phyloP scores from a whole-genome alignment of 2,113 vertebrate genomes.

The Stegostoma tigrinum region DNA sequence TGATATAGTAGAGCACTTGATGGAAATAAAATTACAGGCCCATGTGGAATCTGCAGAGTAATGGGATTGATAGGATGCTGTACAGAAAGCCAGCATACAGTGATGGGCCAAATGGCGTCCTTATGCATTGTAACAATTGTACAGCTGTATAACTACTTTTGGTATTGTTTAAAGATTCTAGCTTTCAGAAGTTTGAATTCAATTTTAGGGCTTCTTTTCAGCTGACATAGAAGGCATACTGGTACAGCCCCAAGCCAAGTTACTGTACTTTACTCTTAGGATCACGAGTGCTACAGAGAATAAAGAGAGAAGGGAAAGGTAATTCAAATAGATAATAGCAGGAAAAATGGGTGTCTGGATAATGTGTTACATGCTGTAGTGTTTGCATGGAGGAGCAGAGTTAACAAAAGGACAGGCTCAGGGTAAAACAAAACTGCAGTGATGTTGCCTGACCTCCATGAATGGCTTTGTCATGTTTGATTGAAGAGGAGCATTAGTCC shows the following conservation, averaged over 20 bases:
- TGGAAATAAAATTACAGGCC: too few relatives aligned
- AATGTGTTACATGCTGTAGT: too few relatives aligned
- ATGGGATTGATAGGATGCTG: too few relatives aligned
- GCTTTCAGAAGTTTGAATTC: neutral
- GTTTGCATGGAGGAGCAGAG: neutral
- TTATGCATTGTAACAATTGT: too few relatives aligned
- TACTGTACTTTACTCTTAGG: neutral
- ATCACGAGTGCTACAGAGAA: neutral
- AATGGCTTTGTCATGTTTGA: too few relatives aligned
- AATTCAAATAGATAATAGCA: neutral
- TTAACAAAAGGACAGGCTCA: neutral
- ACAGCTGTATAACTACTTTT: neutral
- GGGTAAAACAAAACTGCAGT: neutral
- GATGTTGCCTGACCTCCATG: neutral
- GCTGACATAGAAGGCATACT: neutral
- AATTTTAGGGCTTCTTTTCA: neutral
- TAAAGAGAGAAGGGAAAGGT: neutral
- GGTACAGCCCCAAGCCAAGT: neutral
- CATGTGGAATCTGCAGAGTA: too few relatives aligned
- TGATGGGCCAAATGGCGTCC: too few relatives aligned
- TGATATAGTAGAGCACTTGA: too few relatives aligned
- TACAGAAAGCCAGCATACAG: too few relatives aligned
- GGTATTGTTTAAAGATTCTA: neutral
- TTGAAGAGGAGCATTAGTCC: neutral
- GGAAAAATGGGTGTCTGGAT: neutral